Evolutionary conservation across 2,888 invertebrate genomes (phyloP), one percentile per base, ranked within the genome.

Genomic region (Psylliodes chrysocephalus): DNA sequence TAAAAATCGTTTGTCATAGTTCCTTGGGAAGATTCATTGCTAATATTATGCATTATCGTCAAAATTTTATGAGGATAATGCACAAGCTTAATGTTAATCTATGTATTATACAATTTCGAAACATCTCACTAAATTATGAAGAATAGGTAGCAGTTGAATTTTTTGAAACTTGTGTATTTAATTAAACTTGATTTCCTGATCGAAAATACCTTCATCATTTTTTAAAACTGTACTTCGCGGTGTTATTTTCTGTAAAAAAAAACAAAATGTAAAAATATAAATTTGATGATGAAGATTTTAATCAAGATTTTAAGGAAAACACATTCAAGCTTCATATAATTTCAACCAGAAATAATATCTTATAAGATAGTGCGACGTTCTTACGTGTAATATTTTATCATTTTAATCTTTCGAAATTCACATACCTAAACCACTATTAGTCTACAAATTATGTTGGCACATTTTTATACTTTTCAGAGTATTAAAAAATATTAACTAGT

Each of bases 361-460:
- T n/a, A 33, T 33, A 33, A 7, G n/a, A 33, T 35, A 35, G 35
- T 35, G 35, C 30, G 10, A 30, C 2, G 35, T 12, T 1, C 35
- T 42, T 42, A 28, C 12, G 54, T 54, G 54, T 28, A 42, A n/a
- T 15, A 28, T n/a, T 42, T 30, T 54, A 40, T 22, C n/a, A 28
- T 54, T 53, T 53, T 53, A 53, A 10, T 53, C 25, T 30, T 49
- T 49, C 6, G 30, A 46, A 28, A 49, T 52, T 63, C 33, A 55
- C 44, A 46, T 57, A 33, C 44, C 56, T 60, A 64, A 60, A 51
- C 64, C 19, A 30, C 64, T 64, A 64, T 25, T 60, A 60, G 44
- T 60, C 51, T 64, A 64, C 49, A 55, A 60, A 60, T 64, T 55
- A 60, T 19, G 38, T 64, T 64, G 64, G 64, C 64, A 64, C 64